Base-by-base conservation (phyloP, 2,888 invertebrate genomes). In the Carterocephalus palaemon region DNA sequence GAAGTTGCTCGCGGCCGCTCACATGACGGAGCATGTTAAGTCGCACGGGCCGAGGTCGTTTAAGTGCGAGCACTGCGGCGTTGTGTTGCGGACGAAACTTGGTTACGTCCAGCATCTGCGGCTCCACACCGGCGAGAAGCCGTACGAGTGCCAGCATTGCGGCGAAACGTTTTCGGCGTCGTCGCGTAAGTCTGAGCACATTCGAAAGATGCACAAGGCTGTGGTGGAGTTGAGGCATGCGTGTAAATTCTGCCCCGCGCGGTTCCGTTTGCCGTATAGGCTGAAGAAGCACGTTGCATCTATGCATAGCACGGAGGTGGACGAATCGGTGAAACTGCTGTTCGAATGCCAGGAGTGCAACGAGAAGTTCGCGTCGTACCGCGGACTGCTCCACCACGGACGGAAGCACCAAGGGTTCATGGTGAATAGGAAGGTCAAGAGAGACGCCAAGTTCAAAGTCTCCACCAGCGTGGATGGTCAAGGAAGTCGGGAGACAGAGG, bases 111-210 rank as follows among this genome's bases (percentile, higher is more conserved):
- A 84, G 40, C 84, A 85, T 33, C 31, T 77, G n/a, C 62, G 84
- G 0, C 51, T 84, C 1, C 84, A 85, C 28, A 80, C 81, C 0
- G 84, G 84, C 1, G 84, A 85, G 39, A 64, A 64, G 2, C 84
- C 84, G 0, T 85, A 84, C 19, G 12, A 54, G 0, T 85, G 84
- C 34, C 59, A 67, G 12, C 57, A 67, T 17, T 85, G 84, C 32
- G 70, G 70, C 0, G 76, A 79, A 41, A 57, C 70, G 0, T 85
- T 85, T 52, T 73, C 75, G 0, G 78, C 80, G 0, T 79, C 84
- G 0, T 84, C 84, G 0, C 59, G 84, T 45, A 60, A 78, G 1
- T 84, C 84, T 0, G 75, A 75, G 45, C 84, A 85, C 41, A 61
- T 83, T 1, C 59, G 70, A 0, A 78, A 67, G 39, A 55, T 48